phyloP scores from a whole-genome alignment of 2,888 invertebrate species.

The Cosmia pyralina region DNA sequence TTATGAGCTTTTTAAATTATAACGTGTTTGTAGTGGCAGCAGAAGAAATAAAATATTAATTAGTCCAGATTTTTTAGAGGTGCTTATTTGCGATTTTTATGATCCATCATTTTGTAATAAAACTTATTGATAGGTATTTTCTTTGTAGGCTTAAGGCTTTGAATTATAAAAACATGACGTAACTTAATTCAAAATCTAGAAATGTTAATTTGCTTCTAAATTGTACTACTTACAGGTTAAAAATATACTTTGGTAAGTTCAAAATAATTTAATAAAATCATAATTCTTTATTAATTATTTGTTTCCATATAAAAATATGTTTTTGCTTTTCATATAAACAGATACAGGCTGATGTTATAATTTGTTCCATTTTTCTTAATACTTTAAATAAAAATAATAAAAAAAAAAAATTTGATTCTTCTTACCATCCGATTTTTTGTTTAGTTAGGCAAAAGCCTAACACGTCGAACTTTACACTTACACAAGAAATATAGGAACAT shows the following conservation, averaged over 20 bases:
- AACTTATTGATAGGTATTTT: conserved; percentile 21
- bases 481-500: conserved; percentile 5
- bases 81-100: conserved; percentile 5
- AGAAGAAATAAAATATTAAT: conserved; percentile 51
- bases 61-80: conserved; percentile 38
- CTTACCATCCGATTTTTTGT: too few species aligned
- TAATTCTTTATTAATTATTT: background rate
- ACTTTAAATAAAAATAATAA: background rate
- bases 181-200: conserved; percentile 19
- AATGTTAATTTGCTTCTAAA: conserved; percentile 19
- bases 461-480: too few species aligned
- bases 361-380: background rate
- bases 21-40: conserved; percentile 43
- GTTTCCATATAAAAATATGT: too few species aligned
- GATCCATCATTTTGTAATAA: conserved; percentile 6
- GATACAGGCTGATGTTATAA: background rate
- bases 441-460: too few species aligned
- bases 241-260: background rate
- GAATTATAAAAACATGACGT: background rate
- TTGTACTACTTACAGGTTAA: background rate
- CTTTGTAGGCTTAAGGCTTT: background rate
- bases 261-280: background rate
- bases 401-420: too few species aligned
- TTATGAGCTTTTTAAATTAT: conserved; percentile 41
- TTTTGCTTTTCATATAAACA: background rate